A percentile compares a stretch with the other conserved stretches of the same genome.
Evolutionary conservation across 2,888 invertebrate genomes (phyloP).

Genomic region (Cataglyphis livida): DNA sequence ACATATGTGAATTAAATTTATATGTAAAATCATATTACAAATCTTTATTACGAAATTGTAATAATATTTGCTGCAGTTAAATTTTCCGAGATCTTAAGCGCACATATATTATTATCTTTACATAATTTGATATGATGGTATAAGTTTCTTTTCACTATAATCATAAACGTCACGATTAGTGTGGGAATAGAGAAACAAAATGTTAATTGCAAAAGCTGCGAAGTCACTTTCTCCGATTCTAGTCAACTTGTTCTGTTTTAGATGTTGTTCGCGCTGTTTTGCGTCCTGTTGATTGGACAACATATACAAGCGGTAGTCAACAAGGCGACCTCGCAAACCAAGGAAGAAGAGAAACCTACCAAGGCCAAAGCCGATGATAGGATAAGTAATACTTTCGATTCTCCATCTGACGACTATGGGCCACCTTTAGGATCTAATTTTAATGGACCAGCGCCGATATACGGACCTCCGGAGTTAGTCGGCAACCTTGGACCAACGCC

Average conservation of each 20-base stretch:
- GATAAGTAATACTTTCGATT: conserved; percentile 79
- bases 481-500: conserved; percentile 83
- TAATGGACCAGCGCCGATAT: conserved; percentile 83
- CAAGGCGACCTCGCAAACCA: conserved; percentile 70
- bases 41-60: conserved; percentile 15
- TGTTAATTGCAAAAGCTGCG: background rate
- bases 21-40: background rate
- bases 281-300: conserved; percentile 75
- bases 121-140: background rate
- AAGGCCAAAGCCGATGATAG: conserved; percentile 79
- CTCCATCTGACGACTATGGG: conserved; percentile 76
- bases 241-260: conserved; percentile 75
- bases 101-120: conserved; percentile 25
- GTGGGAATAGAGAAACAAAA: conserved; percentile 1
- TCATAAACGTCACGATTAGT: conserved; percentile 8
- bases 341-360: conserved; percentile 73
- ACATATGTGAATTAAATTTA: background rate
- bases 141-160: conserved; percentile 5
- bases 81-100: conserved; percentile 2
- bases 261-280: conserved; percentile 77
- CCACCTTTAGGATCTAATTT: conserved; percentile 72
- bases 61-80: conserved; percentile 1
- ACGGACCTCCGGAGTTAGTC: conserved; percentile 85
- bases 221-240: conserved; percentile 36
- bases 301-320: conserved; percentile 80